Conservation (phyloP, 1,140 invertebrate species). For the Pseudomyrmex sp. region DNA sequence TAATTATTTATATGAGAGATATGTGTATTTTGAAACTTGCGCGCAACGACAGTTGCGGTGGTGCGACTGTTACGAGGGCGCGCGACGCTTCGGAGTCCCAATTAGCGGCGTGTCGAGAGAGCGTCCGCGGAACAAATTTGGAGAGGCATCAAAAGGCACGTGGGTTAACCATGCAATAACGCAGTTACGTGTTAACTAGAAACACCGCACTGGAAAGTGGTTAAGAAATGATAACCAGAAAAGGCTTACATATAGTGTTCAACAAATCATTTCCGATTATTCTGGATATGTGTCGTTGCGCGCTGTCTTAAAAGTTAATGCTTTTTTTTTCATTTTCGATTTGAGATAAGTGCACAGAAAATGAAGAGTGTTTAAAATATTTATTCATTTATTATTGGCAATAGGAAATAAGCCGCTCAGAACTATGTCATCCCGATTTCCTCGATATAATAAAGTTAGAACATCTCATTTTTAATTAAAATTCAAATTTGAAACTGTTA, state of each 20-base stretch:
- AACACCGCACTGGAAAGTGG: slow-evolving; percentile 52
- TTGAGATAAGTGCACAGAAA: no score
- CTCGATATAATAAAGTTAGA: no score
- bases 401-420: no score
- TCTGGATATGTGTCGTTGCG: no score
- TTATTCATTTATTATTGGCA: no score
- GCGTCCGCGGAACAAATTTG: slow-evolving; percentile 63
- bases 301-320: no score
- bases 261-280: neutral
- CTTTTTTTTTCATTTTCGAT: no score
- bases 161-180: slow-evolving; percentile 56
- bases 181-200: slow-evolving; percentile 62
- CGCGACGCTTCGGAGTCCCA: slow-evolving; percentile 63
- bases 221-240: slow-evolving; percentile 54
- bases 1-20: slow-evolving; percentile 70
- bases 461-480: neutral
- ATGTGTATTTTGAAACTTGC: slow-evolving; percentile 38
- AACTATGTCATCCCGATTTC: no score
- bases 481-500: neutral
- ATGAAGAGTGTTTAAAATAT: no score
- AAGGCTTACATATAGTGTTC: neutral
- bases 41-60: slow-evolving; percentile 30
- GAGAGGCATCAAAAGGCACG: slow-evolving; percentile 57
- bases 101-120: slow-evolving; percentile 66
- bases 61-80: slow-evolving; percentile 47